Base-by-base conservation (phyloP, 2,113 vertebrate species). In the Acanthochromis polyacanthus region DNA sequence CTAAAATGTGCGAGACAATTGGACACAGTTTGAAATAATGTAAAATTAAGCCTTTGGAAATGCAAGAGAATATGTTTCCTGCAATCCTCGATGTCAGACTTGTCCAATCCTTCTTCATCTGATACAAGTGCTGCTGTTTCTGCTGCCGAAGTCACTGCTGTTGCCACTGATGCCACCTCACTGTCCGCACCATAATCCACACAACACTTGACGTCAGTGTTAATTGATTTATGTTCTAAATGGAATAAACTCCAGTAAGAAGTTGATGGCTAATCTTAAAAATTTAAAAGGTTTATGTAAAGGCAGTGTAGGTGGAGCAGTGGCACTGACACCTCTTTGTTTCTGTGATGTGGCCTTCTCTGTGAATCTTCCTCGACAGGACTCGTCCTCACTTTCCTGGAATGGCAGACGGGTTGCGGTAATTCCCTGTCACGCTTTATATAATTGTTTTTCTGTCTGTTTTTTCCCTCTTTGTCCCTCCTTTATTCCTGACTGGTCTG, bases 401-500 rank as follows among this genome's bases (percentile, higher is more conserved):
- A 89, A 87, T 87, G 72, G 73, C 60, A 73, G 55, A 52, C 76
- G 78, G 65, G 69, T 88, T 89, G 89, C 58, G 43, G 79, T 88
- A 72, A 85, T 85, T 90, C 80, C 73, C 76, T 89, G 64, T 87
- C 80, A 87, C 66, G 88, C 83, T 92, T 92, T 90, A 91, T 91
- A 79, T 92, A 92, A 86, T 84, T 93, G 89, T 93, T 89, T 82
- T 92, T 52, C 81, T 88, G 70, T 89, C 74, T 88, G 11, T 72
- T 56, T 71, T 50, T 58, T 45, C 50, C 65, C 52, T 68, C 12
- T 57, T n/a, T 53, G 1, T 61, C 11, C 72, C 69, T 85, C 38
- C 19, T 36, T 40, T 32, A n/a, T 45, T 53, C 69, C 65, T 48
- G 48, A 81, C 77, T 14, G 81, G 46, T 87, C 70, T 89, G 80